phyloP scores from a whole-genome alignment of 2,113 vertebrate species.

The Microtus ochrogaster region DNA sequence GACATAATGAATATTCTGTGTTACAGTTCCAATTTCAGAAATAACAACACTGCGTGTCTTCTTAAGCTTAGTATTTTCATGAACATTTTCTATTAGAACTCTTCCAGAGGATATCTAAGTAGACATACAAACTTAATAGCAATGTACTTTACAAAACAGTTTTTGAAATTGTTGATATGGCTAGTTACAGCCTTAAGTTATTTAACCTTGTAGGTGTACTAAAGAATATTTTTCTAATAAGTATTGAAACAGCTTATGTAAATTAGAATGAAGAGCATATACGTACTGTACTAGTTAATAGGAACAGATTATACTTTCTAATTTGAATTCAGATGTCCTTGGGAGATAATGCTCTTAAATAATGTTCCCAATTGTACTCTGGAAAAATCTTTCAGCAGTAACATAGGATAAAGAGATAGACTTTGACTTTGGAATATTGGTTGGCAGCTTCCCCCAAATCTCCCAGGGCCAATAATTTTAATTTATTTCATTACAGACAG shows the following conservation, averaged over 20 bases:
- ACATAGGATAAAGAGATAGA: background rate
- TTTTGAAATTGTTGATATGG: background rate
- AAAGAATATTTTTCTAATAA: background rate
- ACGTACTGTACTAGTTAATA: background rate
- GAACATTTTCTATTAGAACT: background rate
- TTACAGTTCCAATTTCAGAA: background rate
- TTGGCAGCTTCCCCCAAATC: background rate
- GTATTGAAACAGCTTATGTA: background rate
- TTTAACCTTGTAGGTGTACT: background rate
- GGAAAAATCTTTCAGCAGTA: background rate
- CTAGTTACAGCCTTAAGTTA: background rate
- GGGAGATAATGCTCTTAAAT: background rate
- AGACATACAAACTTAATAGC: background rate
- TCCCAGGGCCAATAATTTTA: background rate
- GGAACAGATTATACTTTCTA: background rate
- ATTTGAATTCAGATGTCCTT: background rate
- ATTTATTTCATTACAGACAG: background rate
- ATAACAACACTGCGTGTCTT: background rate
- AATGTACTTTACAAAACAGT: background rate
- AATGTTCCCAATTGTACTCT: background rate
- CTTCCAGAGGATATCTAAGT: background rate
- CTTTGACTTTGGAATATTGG: background rate
- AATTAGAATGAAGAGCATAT: background rate
- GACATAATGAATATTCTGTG: background rate
- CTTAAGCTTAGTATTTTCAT: background rate